Percentiles rank a stretch among this genome's conserved stretches.
These are phyloP conservation scores for Polymixis flavicincta DNA, from an alignment of 2,888 invertebrate species.

Conservation along the genomic window DNA sequence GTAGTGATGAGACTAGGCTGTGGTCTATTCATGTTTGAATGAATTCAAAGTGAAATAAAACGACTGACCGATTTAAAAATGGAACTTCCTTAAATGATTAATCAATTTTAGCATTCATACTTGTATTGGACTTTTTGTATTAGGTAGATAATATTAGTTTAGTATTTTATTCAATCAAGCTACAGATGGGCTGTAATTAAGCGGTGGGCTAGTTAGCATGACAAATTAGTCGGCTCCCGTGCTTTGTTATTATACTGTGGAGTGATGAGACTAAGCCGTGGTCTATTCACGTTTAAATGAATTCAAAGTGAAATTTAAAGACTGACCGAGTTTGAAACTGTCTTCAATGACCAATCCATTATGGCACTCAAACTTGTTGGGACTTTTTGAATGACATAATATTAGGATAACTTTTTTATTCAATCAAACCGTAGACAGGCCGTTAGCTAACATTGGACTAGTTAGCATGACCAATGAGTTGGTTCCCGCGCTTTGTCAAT, in stretches of 20 bases:
- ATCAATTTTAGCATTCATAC: too few relatives aligned
- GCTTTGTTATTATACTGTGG: constrained; percentile 67
- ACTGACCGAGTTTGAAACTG: background rate
- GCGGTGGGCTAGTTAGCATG: constrained; percentile 79
- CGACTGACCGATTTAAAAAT: background rate
- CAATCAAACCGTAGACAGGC: too few relatives aligned
- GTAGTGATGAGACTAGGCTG: constrained; percentile 47
- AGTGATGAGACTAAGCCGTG: constrained; percentile 42
- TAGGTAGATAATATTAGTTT: too few relatives aligned
- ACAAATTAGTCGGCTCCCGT: constrained; percentile 74
- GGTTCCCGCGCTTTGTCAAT: too few relatives aligned
- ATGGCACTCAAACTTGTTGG: background rate
- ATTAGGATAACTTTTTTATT: too few relatives aligned
- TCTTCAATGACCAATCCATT: background rate
- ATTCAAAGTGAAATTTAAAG: constrained; percentile 4
- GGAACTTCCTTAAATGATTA: too few relatives aligned
- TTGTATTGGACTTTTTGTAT: too few relatives aligned
- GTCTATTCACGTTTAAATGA: constrained; percentile 33
- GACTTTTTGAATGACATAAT: background rate
- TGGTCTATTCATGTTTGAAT: constrained; percentile 37
- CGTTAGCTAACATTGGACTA: too few relatives aligned
- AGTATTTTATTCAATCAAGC: constrained; percentile 71
- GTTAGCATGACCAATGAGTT: too few relatives aligned
- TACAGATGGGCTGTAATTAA: constrained; percentile 78
- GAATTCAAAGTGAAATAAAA: constrained; percentile 13